These are phyloP conservation scores for Phycodurus eques DNA, from an alignment of 2,113 vertebrate species.

Conservation along the genomic window DNA sequence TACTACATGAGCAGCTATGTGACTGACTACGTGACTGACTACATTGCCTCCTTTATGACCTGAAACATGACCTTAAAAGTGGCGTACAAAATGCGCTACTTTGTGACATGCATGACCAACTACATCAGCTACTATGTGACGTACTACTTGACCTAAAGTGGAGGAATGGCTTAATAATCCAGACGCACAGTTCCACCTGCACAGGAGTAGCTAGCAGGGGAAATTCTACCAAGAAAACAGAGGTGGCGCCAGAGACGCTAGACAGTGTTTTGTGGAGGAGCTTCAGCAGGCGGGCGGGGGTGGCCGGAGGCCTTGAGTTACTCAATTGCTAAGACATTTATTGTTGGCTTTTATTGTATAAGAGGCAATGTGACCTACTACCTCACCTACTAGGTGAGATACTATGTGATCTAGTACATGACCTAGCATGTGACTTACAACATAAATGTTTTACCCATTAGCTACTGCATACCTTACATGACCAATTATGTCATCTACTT, in stretches of 20 bases:
- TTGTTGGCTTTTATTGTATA: too few species aligned
- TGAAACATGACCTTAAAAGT: neutral
- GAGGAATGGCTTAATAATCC: constrained; percentile 58
- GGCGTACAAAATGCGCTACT: neutral
- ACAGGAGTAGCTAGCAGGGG: constrained; percentile 45
- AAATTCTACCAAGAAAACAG: constrained; percentile 63
- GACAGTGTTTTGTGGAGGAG: constrained; percentile 51
- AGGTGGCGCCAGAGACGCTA: constrained; percentile 61
- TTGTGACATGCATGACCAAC: neutral
- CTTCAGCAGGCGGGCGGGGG: neutral
- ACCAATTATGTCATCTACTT: too few species aligned
- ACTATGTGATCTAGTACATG: neutral
- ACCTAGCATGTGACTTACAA: too few species aligned
- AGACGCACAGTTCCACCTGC: constrained; percentile 52
- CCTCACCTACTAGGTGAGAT: neutral
- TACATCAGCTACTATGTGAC: neutral
- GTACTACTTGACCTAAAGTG: neutral
- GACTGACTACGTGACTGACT: neutral
- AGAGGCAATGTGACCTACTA: neutral
- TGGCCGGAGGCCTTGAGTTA: too few species aligned
- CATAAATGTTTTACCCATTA: too few species aligned
- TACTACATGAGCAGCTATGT: too few species aligned
- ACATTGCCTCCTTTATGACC: neutral
- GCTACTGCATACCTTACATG: too few species aligned
- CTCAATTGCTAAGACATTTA: neutral